A percentile compares a stretch with the other conserved stretches of the same genome.
These are phyloP conservation scores for Sturnira hondurensis DNA, from an alignment of 2,113 vertebrate genomes.

Conservation along the genomic window DNA sequence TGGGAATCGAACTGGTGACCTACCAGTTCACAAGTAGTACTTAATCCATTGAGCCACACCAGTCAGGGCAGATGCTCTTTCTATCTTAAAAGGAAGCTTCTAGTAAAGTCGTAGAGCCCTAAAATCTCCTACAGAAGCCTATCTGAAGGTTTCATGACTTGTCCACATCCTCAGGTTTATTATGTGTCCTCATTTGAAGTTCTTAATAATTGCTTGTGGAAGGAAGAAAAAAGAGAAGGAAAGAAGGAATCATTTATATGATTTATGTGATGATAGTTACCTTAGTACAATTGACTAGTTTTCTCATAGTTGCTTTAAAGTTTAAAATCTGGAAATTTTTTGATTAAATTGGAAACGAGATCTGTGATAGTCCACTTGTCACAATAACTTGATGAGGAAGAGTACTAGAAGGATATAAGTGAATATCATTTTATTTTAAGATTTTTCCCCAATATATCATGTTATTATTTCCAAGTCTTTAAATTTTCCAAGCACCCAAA, in stretches of 20 bases:
- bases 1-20: too few relatives aligned
- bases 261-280: not conserved
- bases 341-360: not conserved
- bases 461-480: not conserved
- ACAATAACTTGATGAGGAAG: not conserved
- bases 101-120: not conserved
- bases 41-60: too few relatives aligned
- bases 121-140: not conserved
- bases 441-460: not conserved
- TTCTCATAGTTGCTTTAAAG: not conserved
- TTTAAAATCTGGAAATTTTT: not conserved
- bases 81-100: not conserved
- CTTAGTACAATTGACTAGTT: not conserved
- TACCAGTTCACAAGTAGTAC: too few relatives aligned
- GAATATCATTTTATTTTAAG: not conserved
- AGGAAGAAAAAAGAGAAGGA: not conserved
- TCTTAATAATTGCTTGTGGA: not conserved
- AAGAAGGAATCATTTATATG: not conserved
- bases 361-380: not conserved
- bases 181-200: not conserved
- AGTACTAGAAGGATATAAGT: not conserved
- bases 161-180: not conserved
- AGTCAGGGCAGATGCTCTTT: not conserved
- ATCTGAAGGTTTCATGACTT: not conserved
- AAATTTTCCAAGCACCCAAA: not conserved